These are phyloP conservation scores for Euplexia lucipara DNA, from an alignment of 2,888 invertebrate genomes.

Conservation along the genomic window DNA sequence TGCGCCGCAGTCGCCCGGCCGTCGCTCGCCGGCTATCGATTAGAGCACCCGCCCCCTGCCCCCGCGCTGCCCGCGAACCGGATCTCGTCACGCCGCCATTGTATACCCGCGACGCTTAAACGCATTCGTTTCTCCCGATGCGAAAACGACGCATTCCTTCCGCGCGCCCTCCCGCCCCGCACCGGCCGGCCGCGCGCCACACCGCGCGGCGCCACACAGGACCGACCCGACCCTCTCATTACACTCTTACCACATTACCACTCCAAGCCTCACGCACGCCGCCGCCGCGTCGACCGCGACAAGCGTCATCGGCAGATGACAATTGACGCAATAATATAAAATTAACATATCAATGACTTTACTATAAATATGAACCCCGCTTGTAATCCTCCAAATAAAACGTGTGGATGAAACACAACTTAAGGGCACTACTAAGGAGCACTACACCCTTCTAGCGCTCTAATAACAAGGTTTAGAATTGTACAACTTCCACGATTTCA, in stretches of 20 bases:
- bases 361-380: conserved; percentile 42
- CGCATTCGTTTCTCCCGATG: conserved; percentile 91
- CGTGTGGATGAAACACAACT: conserved; percentile 7
- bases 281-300: conserved; percentile 63
- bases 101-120: conserved; percentile 91
- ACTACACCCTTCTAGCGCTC: not conserved
- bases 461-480: conserved; percentile 34
- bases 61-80: conserved; percentile 89
- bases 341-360: conserved; percentile 53
- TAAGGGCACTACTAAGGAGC: not conserved
- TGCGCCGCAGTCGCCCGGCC: conserved; percentile 90
- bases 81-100: conserved; percentile 91
- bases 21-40: conserved; percentile 91
- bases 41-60: conserved; percentile 86
- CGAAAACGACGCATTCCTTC: conserved; percentile 91
- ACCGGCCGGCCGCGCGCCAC: conserved; percentile 76
- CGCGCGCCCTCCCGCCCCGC: conserved; percentile 86
- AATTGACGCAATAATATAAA: conserved; percentile 58
- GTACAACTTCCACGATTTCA: conserved; percentile 20
- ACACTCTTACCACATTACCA: conserved; percentile 81
- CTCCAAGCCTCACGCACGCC: conserved; percentile 56
- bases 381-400: conserved; percentile 48
- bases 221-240: conserved; percentile 85
- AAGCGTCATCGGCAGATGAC: conserved; percentile 59
- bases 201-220: conserved; percentile 79